These are phyloP conservation scores for Phocoena sinus DNA, from an alignment of 2,113 vertebrate species.

Conservation along the genomic window DNA sequence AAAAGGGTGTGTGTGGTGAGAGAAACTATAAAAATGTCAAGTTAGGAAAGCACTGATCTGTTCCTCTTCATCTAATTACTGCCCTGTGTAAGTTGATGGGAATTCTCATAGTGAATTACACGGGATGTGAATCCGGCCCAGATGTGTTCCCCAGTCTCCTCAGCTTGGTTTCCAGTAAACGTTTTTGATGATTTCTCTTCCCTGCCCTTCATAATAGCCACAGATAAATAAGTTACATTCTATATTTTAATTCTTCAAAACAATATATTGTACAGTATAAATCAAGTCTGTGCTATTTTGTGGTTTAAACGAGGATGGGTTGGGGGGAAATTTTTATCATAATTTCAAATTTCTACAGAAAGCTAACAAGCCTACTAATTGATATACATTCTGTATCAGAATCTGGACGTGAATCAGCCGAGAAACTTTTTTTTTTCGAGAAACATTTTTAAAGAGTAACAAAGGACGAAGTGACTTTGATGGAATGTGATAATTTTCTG, in stretches of 20 bases:
- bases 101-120: conserved; percentile 35
- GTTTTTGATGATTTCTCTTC: conserved; percentile 10
- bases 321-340: background rate
- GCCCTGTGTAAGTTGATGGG: background rate
- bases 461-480: background rate
- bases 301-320: conserved; percentile 41
- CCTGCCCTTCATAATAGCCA: background rate
- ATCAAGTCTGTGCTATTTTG: conserved; percentile 19
- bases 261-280: background rate
- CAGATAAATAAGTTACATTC: conserved; percentile 35
- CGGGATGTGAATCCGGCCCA: conserved; percentile 22
- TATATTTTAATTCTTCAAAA: conserved; percentile 27
- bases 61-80: conserved; percentile 40
- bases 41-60: conserved; percentile 32
- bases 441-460: background rate
- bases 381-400: background rate
- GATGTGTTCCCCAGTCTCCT: conserved; percentile 18
- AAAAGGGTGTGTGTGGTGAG: conserved; percentile 30
- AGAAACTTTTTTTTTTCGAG: background rate
- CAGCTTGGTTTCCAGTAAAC: conserved; percentile 31
- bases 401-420: background rate
- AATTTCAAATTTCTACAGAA: conserved; percentile 30
- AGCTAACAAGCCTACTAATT: background rate
- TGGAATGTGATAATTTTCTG: background rate
- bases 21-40: conserved; percentile 60